Percentiles rank a stretch among this genome's conserved stretches.
Evolutionary conservation across 2,113 vertebrate genomes (phyloP).

Genomic region (Erpornis zantholeuca): DNA sequence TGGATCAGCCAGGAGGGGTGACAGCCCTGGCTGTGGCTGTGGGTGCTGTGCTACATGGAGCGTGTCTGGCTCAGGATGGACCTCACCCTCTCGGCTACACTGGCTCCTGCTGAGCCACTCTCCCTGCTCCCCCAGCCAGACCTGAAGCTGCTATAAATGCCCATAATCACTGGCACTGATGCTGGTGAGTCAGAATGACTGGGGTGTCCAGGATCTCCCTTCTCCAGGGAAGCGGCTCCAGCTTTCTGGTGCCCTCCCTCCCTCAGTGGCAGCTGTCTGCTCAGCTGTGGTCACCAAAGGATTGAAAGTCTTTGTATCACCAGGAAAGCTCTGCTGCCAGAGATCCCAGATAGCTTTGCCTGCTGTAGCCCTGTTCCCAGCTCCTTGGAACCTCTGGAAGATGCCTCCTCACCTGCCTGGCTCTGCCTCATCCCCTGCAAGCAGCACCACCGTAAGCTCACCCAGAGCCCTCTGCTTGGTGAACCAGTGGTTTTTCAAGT

Average conservation of each 20-base stretch:
- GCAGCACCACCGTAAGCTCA: background rate
- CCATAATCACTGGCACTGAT: background rate
- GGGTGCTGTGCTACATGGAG: rapidly evolving
- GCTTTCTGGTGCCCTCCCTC: rapidly evolving
- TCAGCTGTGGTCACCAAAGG: background rate
- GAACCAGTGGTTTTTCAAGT: background rate
- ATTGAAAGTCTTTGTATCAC: background rate
- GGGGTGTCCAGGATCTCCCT: background rate
- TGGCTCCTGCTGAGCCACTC: rapidly evolving
- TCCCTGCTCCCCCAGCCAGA: background rate
- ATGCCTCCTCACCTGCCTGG: background rate
- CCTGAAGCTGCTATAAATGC: background rate
- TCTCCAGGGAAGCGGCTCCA: rapidly evolving
- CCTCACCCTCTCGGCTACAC: rapidly evolving
- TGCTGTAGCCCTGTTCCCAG: background rate
- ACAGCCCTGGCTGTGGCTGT: background rate
- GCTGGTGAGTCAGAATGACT: background rate
- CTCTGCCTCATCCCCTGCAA: background rate
- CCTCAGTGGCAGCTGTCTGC: background rate
- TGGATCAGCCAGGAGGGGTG: rapidly evolving
- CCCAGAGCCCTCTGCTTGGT: background rate
- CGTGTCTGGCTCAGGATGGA: background rate
- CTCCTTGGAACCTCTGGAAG: background rate
- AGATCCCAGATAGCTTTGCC: background rate
- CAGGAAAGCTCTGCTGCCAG: background rate